Evolutionary conservation across 53 echinoderm and acorn worm species (phyloP), one percentile per base, ranked within the genome.

Genomic region (Paracentrotus lividus): DNA sequence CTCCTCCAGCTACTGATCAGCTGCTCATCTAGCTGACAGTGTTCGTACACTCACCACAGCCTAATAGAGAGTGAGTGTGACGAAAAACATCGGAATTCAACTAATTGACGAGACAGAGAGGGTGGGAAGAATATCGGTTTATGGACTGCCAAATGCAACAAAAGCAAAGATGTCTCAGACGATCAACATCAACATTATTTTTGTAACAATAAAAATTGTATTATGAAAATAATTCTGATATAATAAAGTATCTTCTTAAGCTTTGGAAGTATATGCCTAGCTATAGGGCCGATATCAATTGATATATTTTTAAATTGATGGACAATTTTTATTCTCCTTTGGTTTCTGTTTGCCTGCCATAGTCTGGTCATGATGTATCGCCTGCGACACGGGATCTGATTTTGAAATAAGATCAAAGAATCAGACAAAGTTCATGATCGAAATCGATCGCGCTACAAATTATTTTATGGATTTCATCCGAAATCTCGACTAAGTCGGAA

Each of bases 11-110:
- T 13, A 72, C 15, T 5, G 36, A 72, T 72, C 72, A 72, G 40
- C 72, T 29, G 49, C 51, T 14, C 85, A 12, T 51, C 7, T 85
- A 85, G 27, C 52, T 85, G 85, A 85, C 52, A 29, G 52, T 14
- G 51, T 26, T 53, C 55, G 21, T 88, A 40, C 20, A 40, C 57
- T 23, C 6, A 56, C 88, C 88, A 40, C 88, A 88, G 58, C 36
- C 88, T 88, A 88, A 88, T 88, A 24, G 88, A 32, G 9, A 57
- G 31, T 88, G 88, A 88, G 55, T 40, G 55, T 88, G 88, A 88
- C 88, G 58, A 88, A 88, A 53, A 88, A 88, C 88, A 88, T 88
- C 88, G 88, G 88, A 88, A 88, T 88, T 57, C 58, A 52, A 59
- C 5, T 88, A 88, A 88, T 88, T 88, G 88, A 88, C 88, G 88